Evolutionary conservation across 2,113 vertebrate genomes (phyloP).

Genomic region (Heterochromis multidens): DNA sequence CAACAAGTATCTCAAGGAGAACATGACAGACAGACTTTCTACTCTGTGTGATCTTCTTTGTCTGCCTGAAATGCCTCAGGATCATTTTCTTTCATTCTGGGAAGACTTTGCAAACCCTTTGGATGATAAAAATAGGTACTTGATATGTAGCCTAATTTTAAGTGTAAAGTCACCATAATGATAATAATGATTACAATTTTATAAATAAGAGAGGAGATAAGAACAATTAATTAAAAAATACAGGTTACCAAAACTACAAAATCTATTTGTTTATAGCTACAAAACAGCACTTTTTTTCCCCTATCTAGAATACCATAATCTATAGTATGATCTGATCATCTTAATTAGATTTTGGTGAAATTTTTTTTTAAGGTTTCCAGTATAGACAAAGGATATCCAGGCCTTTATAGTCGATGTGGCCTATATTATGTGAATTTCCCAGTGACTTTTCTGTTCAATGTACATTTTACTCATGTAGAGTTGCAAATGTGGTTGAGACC

Average conservation of each 20-base stretch:
- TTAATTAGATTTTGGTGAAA: too few species aligned
- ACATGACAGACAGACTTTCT: not conserved
- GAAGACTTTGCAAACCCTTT: not conserved
- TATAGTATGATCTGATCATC: not conserved
- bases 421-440: not conserved
- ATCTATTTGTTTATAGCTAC: not conserved
- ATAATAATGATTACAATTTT: too few species aligned
- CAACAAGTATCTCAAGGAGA: not conserved
- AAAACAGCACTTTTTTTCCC: not conserved
- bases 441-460: not conserved
- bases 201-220: too few species aligned
- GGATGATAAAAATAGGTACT: not conserved
- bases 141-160: too few species aligned
- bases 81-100: not conserved
- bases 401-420: too few species aligned
- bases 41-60: slow-evolving; percentile 33
- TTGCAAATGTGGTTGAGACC: not conserved
- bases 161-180: too few species aligned
- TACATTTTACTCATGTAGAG: not conserved
- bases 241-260: too few species aligned
- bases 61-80: not conserved
- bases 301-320: not conserved
- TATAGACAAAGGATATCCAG: too few species aligned
- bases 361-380: rapidly evolving
- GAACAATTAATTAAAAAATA: too few species aligned